Evolutionary conservation across 2,797 vertebrate genomes (phyloP).

Genomic region (Semotilus atromaculatus): DNA sequence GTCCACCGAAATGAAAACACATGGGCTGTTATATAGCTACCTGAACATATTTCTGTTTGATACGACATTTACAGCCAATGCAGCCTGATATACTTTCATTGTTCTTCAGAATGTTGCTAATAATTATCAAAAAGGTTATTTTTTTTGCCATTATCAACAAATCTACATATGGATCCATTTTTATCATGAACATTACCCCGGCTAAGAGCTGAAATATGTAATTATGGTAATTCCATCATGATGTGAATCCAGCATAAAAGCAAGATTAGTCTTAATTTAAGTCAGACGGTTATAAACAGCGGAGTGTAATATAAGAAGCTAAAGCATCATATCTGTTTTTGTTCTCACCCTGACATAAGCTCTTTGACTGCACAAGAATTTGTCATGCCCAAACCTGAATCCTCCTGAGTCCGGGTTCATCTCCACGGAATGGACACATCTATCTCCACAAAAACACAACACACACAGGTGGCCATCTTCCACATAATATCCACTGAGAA

Average conservation of each 20-base stretch:
- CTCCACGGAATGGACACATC: not conserved
- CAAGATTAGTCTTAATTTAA: constrained; percentile 2
- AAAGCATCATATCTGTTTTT: constrained; percentile 22
- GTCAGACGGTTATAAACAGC: not conserved
- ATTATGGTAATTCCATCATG: constrained; percentile 6
- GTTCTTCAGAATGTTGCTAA: not conserved
- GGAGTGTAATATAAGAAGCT: not conserved
- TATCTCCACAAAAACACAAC: not conserved
- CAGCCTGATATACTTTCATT: constrained; percentile 1
- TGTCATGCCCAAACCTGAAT: constrained; percentile 52
- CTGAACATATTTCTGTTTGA: not conserved
- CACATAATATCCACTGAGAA: not conserved
- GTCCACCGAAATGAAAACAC: not conserved
- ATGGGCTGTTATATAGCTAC: not conserved
- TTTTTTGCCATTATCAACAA: not conserved
- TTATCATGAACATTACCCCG: not conserved
- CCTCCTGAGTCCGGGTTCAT: constrained; percentile 1
- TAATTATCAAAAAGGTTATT: not conserved
- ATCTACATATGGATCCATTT: constrained; percentile 4
- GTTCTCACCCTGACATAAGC: constrained; percentile 17
- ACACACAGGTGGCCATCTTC: not conserved
- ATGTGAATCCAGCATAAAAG: not conserved
- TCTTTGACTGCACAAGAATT: constrained; percentile 48
- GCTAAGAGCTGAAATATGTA: not conserved
- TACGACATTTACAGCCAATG: not conserved